These are phyloP conservation scores for Danio choprae DNA, from an alignment of 2,797 vertebrate genomes.

Conservation along the genomic window DNA sequence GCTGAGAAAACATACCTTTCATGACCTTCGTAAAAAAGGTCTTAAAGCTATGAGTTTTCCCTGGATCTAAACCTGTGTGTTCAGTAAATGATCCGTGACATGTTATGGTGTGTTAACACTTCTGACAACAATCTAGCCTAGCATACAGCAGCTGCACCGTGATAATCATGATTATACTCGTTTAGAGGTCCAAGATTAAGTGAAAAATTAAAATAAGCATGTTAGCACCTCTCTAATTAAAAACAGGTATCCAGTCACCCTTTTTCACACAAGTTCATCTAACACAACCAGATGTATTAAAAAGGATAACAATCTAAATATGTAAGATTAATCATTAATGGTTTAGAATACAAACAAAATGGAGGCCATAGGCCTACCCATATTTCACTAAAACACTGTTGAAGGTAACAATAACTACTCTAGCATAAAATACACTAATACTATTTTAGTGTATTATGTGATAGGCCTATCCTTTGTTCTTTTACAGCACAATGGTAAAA, in stretches of 20 bases:
- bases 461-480: no score
- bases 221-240: background rate
- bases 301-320: background rate
- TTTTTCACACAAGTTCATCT: background rate
- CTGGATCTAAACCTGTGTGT: background rate
- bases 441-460: no score
- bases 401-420: no score
- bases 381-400: background rate
- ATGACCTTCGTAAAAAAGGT: slow-evolving; percentile 8
- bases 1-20: background rate
- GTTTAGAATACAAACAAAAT: background rate
- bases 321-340: background rate
- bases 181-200: slow-evolving; percentile 6
- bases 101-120: background rate
- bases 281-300: background rate
- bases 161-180: slow-evolving; percentile 8
- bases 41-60: slow-evolving; percentile 7
- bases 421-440: no score
- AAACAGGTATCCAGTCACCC: background rate
- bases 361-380: background rate
- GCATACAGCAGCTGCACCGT: slow-evolving; percentile 6
- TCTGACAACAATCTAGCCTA: slow-evolving; percentile 3
- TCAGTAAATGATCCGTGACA: slow-evolving; percentile 5
- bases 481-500: no score
- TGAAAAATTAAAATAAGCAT: background rate